A percentile compares a stretch with the other conserved stretches of the same genome.
Evolutionary conservation across 1,140 invertebrate species (phyloP).

Genomic region (Bombus soroeensis): DNA sequence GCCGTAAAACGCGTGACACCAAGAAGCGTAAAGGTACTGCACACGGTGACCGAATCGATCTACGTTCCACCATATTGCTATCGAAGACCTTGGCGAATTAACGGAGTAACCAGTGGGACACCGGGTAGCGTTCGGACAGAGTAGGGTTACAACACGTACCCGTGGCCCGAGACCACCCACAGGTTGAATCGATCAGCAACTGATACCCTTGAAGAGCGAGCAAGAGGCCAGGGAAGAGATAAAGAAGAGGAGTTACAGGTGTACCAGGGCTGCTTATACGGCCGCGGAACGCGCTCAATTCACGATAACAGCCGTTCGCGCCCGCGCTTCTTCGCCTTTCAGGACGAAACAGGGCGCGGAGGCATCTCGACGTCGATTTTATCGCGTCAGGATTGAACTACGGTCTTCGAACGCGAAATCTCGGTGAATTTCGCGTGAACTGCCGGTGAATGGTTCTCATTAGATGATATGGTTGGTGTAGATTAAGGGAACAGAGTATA

Average conservation of each 20-base stretch:
- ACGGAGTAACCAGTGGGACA: constrained; percentile 63
- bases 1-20: constrained; percentile 54
- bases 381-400: constrained; percentile 68
- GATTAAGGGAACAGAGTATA: too few relatives aligned
- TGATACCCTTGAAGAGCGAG: constrained; percentile 68
- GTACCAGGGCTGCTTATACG: constrained; percentile 70
- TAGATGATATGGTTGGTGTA: fast-evolving
- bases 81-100: constrained; percentile 42
- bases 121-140: constrained; percentile 69
- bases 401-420: constrained; percentile 54
- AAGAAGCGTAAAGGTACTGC: constrained; percentile 43
- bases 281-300: constrained; percentile 71
- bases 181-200: constrained; percentile 80
- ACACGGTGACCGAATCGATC: constrained; percentile 55
- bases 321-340: constrained; percentile 50
- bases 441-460: neutral
- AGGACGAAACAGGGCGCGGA: constrained; percentile 62
- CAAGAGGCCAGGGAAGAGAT: constrained; percentile 49
- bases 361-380: constrained; percentile 74
- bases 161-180: constrained; percentile 78
- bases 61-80: neutral
- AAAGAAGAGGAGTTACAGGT: constrained; percentile 75
- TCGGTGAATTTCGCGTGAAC: constrained; percentile 26
- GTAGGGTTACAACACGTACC: constrained; percentile 76
- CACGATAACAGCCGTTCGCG: constrained; percentile 69